These are phyloP conservation scores for Parasteatoda tepidariorum DNA, from an alignment of 1,140 invertebrate genomes.

Conservation along the genomic window DNA sequence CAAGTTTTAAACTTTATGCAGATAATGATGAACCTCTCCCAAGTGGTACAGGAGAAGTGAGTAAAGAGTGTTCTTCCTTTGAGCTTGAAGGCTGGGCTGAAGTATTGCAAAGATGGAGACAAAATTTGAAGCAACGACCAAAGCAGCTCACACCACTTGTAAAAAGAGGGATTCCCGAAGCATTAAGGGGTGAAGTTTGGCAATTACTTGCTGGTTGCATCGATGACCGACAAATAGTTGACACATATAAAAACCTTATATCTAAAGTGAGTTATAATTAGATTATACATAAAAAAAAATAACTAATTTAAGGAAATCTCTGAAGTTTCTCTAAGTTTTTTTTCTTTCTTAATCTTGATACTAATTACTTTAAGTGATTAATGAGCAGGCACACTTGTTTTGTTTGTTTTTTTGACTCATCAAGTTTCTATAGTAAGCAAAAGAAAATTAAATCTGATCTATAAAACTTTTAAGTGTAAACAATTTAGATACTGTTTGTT, in stretches of 20 bases:
- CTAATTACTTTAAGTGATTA: not conserved
- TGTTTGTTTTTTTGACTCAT: not conserved
- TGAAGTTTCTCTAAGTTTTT: too few relatives aligned
- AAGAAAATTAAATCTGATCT: not conserved
- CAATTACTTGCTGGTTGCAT: slow-evolving; percentile 90
- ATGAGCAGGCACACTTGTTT: not conserved
- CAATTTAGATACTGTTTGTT: too few relatives aligned
- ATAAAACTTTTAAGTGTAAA: too few relatives aligned
- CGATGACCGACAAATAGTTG: slow-evolving; percentile 85
- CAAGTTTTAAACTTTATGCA: slow-evolving; percentile 57
- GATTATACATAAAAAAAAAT: not conserved
- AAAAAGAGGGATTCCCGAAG: slow-evolving; percentile 92
- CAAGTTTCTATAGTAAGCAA: not conserved
- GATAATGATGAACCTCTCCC: slow-evolving; percentile 94
- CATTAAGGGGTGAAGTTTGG: slow-evolving; percentile 96
- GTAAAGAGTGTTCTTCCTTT: slow-evolving; percentile 93
- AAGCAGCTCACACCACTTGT: slow-evolving; percentile 83
- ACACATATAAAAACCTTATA: slow-evolving; percentile 90
- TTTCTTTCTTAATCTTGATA: not conserved
- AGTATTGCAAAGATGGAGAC: slow-evolving; percentile 83
- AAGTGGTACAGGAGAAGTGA: slow-evolving; percentile 95
- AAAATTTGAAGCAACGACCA: slow-evolving; percentile 76
- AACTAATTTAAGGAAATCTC: not conserved
- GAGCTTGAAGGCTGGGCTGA: slow-evolving; percentile 93
- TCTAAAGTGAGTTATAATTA: slow-evolving; percentile 77